Conservation (phyloP, 92 coral and sea anemone species). For the Porites divaricata region DNA sequence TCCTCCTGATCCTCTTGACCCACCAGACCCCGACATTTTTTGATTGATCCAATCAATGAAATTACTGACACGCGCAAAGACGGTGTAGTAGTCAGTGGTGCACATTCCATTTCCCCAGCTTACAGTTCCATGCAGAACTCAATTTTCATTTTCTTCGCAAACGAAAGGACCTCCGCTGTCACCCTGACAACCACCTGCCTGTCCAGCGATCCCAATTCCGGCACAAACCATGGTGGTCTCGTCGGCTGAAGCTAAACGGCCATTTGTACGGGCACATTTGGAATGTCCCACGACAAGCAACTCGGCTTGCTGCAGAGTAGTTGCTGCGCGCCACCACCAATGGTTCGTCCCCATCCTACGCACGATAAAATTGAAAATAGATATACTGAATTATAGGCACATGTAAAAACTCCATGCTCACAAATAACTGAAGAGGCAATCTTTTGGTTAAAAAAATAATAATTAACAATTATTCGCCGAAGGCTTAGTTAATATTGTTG, state of each 20-base stretch:
- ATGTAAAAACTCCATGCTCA: background rate
- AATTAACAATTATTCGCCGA: too few relatives aligned
- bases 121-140: conserved; percentile 61
- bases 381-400: background rate
- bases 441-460: too few relatives aligned
- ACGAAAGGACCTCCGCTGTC: conserved; percentile 72
- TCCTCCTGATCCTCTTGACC: too few relatives aligned
- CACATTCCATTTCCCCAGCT: conserved; percentile 64
- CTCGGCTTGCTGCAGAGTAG: conserved; percentile 56
- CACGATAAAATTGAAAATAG: background rate
- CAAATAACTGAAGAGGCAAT: too few relatives aligned
- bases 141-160: conserved; percentile 54
- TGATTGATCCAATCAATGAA: conserved; percentile 36
- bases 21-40: too few relatives aligned
- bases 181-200: conserved; percentile 63
- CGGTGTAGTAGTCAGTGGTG: conserved; percentile 55
- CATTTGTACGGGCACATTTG: conserved; percentile 38
- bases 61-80: conserved; percentile 57
- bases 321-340: conserved; percentile 66
- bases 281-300: conserved; percentile 43
- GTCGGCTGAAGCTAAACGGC: conserved; percentile 40
- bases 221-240: conserved; percentile 65
- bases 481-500: too few relatives aligned
- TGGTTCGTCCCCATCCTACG: conserved; percentile 70
- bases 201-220: conserved; percentile 31